Conservation (phyloP, 2,888 invertebrate genomes). For the Tenthredo scrophulariae region DNA sequence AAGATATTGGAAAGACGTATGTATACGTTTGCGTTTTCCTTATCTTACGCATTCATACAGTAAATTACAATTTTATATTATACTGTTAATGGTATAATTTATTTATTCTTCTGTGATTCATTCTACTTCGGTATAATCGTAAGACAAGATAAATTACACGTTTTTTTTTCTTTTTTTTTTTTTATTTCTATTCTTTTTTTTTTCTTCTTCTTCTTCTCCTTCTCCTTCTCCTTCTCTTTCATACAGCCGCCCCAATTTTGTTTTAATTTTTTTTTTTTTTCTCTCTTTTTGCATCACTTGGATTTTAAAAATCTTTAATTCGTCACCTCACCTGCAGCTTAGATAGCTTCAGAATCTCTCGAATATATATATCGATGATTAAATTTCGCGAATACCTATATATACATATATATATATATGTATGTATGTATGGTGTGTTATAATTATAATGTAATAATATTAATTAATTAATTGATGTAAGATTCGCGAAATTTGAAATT, state of each 20-base stretch:
- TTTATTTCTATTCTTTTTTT: not conserved
- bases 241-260: not conserved
- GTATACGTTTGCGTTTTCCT: constrained; percentile 4
- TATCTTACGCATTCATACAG: constrained; percentile 16
- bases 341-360: not conserved
- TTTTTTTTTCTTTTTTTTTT: constrained; percentile 51
- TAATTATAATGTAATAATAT: not conserved
- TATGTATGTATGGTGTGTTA: not conserved
- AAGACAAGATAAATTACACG: constrained; percentile 7
- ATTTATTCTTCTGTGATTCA: constrained; percentile 37
- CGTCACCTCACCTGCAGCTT: not conserved
- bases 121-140: constrained; percentile 43
- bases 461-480: not conserved
- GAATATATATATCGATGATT: not conserved
- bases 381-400: not conserved
- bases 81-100: constrained; percentile 20
- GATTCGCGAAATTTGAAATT: not conserved
- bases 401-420: constrained; percentile 6
- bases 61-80: constrained; percentile 5
- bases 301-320: not conserved
- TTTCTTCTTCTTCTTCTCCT: not conserved
- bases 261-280: not conserved
- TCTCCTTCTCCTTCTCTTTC: not conserved
- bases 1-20: constrained; percentile 36
- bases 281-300: constrained; percentile 38